phyloP scores from a whole-genome alignment of 2,113 vertebrate genomes.

The Piliocolobus tephrosceles region DNA sequence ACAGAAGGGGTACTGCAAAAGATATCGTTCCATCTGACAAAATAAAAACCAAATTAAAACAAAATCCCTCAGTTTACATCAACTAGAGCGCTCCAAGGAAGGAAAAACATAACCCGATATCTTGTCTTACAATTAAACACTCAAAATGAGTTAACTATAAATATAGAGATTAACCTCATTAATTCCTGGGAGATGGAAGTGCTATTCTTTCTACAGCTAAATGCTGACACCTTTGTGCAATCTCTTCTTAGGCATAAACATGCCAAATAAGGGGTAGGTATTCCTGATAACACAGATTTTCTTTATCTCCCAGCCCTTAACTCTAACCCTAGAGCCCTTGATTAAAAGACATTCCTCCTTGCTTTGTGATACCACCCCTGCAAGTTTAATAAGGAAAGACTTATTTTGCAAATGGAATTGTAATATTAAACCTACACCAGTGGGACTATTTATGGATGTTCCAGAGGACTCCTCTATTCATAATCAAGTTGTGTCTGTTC shows the following conservation, averaged over 20 bases:
- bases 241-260: background rate
- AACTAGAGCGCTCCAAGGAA: background rate
- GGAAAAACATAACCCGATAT: background rate
- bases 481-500: background rate
- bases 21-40: background rate
- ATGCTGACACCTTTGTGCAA: background rate
- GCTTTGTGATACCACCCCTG: background rate
- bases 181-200: background rate
- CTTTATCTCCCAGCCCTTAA: background rate
- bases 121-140: background rate
- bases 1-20: background rate
- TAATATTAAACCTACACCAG: background rate
- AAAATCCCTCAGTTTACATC: background rate
- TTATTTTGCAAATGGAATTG: background rate
- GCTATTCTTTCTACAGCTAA: background rate
- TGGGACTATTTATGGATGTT: background rate
- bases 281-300: background rate
- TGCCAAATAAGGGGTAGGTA: background rate
- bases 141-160: background rate
- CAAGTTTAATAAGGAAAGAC: background rate
- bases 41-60: background rate
- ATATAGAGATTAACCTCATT: background rate
- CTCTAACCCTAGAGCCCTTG: background rate
- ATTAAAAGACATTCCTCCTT: background rate
- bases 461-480: background rate